These are phyloP conservation scores for Coryphaenoides rupestris DNA, from an alignment of 2,113 vertebrate genomes.

Conservation along the genomic window DNA sequence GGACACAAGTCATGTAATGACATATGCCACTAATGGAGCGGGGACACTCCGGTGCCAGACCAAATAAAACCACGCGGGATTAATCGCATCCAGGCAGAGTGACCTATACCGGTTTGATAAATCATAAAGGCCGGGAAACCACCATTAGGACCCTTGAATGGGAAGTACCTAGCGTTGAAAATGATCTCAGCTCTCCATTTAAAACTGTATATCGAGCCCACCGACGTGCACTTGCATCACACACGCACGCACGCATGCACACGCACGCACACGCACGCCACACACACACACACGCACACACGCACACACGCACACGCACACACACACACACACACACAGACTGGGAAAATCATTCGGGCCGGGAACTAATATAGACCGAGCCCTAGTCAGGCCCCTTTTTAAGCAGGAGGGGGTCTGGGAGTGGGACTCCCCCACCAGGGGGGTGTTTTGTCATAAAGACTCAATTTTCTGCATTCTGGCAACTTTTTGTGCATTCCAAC, in stretches of 20 bases:
- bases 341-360: too few relatives aligned
- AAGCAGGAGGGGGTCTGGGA: too few relatives aligned
- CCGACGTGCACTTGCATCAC: conserved; percentile 15
- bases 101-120: conserved; percentile 74
- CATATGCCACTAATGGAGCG: conserved; percentile 56
- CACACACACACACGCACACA: too few relatives aligned
- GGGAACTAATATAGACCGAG: too few relatives aligned
- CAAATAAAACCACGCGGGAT: conserved; percentile 69
- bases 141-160: conserved; percentile 39
- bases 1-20: conserved; percentile 40
- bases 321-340: neutral
- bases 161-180: conserved; percentile 59
- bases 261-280: too few relatives aligned
- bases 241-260: too few relatives aligned
- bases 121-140: conserved; percentile 56
- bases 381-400: too few relatives aligned
- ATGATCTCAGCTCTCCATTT: conserved; percentile 50
- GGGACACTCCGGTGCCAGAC: conserved; percentile 37
- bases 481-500: too few relatives aligned
- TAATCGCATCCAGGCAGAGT: conserved; percentile 60
- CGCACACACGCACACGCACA: neutral
- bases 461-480: too few relatives aligned
- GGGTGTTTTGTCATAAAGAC: too few relatives aligned
- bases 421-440: too few relatives aligned
- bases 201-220: conserved; percentile 48